Evolutionary conservation across 2,113 vertebrate species (phyloP).

Genomic region (Amia ocellicauda): DNA sequence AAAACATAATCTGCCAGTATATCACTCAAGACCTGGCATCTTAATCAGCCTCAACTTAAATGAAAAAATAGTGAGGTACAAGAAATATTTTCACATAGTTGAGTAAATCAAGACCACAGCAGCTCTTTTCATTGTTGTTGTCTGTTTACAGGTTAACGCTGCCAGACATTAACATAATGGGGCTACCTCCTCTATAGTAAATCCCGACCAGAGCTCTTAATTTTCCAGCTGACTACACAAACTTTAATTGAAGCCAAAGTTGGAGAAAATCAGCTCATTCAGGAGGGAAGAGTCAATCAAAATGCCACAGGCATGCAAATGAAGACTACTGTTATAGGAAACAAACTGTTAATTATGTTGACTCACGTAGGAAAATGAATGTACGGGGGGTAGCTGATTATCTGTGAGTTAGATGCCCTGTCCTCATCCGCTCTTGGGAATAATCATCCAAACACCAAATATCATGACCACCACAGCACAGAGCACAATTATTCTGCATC

Average conservation of each 20-base stretch:
- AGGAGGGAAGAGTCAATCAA: slow-evolving; percentile 24
- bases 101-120: neutral
- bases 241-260: slow-evolving; percentile 32
- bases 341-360: slow-evolving; percentile 16
- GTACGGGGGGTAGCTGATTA: neutral
- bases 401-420: neutral
- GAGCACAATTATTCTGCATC: no score
- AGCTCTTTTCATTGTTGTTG: neutral
- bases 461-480: no score
- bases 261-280: slow-evolving; percentile 19
- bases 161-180: neutral
- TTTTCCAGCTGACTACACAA: slow-evolving; percentile 36
- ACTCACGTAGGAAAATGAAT: no score
- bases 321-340: neutral
- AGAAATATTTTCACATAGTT: neutral
- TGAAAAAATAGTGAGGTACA: neutral
- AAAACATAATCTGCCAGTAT: neutral
- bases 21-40: neutral
- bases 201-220: slow-evolving; percentile 14
- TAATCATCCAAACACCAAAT: neutral
- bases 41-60: neutral
- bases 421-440: neutral
- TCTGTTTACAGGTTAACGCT: neutral
- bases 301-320: slow-evolving; percentile 10
- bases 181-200: neutral